phyloP scores from a whole-genome alignment of 1,140 invertebrate genomes.

The Monochamus saltuarius region DNA sequence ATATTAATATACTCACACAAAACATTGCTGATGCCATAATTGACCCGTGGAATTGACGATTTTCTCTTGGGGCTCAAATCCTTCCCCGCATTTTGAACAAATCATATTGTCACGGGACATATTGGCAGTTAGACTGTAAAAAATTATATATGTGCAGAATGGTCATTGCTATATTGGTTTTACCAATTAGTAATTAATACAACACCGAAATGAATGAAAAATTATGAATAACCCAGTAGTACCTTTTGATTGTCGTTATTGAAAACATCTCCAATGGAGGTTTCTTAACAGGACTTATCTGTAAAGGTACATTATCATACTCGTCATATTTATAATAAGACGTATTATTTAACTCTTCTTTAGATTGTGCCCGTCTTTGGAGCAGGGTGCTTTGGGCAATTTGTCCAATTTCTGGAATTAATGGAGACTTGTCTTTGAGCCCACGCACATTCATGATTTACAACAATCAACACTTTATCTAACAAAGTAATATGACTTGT shows the following conservation, averaged over 20 bases:
- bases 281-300: neutral
- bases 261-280: neutral
- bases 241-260: constrained; percentile 13
- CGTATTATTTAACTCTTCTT: constrained; percentile 25
- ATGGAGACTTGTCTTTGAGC: constrained; percentile 37
- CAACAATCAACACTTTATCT: too few species aligned
- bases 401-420: constrained; percentile 33
- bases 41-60: constrained; percentile 99
- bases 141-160: constrained; percentile 17
- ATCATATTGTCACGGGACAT: constrained; percentile 89
- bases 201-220: too few species aligned
- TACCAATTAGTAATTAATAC: neutral
- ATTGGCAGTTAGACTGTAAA: constrained; percentile 63
- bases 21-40: constrained; percentile 98
- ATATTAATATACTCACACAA: constrained; percentile 82
- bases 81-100: constrained; percentile 91
- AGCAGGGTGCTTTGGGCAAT: constrained; percentile 37
- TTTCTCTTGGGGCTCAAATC: constrained; percentile 94
- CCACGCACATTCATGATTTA: constrained; percentile 8
- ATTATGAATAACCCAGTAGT: neutral
- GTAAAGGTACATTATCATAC: constrained; percentile 34
- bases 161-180: neutral
- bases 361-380: constrained; percentile 35
- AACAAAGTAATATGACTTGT: too few species aligned
- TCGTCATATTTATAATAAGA: constrained; percentile 32